Evolutionary conservation across 2,888 invertebrate species (phyloP), one percentile per base, ranked within the genome.

Genomic region (Brachyptera putata): DNA sequence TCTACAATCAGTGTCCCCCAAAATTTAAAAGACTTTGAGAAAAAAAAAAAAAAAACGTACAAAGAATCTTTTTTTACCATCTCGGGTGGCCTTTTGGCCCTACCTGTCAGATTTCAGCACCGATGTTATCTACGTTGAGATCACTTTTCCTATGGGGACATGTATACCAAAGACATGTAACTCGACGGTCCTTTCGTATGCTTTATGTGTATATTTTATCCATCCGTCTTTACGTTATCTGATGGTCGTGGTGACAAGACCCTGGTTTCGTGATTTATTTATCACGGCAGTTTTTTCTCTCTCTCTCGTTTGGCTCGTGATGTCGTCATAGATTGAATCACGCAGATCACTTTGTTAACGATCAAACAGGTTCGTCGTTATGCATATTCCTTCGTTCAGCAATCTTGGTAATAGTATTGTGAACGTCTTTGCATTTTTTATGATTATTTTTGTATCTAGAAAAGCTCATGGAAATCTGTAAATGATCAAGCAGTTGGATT

Each of bases 61-160:
- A 43, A 16, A 24, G 30, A n/a, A 3, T 16, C 50, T 56, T 56
- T 46, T 53, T 56, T 60, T 26, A 24, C 48, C 48, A 25, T 18
- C 55, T 41, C 43, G 41, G 61, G 61, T 58, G 58, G 55, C 57
- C 59, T 48, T 49, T 30, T 53, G 56, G 56, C 50, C 58, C 41
- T 26, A 36, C 43, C 63, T 63, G 63, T 63, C 63, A 63, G 41
- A 59, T 63, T 63, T 63, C 63, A 63, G 58, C 63, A 63, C 63
- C 61, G 61, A 61, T 63, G 56, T 61, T 63, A 63, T 63, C 63
- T 30, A 16, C 4, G 16, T 4, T n/a, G 13, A 22, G 53, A 53
- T 53, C 53, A 46, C 21, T 46, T 21, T 46, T 13, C 22, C n/a
- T n/a, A 24, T 21, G 46, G 21, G 41, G 5, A 5, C 18, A 13